phyloP scores from a whole-genome alignment of 2,888 invertebrate species.

The Melipona bicolor region DNA sequence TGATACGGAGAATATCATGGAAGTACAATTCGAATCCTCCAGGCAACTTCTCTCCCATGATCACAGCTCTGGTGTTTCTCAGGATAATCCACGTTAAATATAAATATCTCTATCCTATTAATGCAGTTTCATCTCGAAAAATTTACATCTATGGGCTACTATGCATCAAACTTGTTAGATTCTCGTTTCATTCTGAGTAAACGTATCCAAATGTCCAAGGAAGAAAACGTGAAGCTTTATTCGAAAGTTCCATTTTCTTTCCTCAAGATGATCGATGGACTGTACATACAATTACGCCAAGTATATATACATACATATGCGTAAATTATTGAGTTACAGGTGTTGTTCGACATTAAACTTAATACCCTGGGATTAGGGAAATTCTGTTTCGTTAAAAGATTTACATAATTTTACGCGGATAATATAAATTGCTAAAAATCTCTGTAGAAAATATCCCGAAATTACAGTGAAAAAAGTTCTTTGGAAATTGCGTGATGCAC shows the following conservation, averaged over 20 bases:
- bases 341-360: not conserved
- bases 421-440: too few relatives aligned
- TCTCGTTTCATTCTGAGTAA: not conserved
- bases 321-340: not conserved
- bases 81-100: not conserved
- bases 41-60: conserved; percentile 46
- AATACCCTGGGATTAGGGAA: not conserved
- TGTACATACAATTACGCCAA: not conserved
- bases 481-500: not conserved
- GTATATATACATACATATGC: too few relatives aligned
- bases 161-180: not conserved
- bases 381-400: not conserved
- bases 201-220: not conserved
- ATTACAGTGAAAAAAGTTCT: not conserved
- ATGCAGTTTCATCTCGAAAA: not conserved
- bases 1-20: conserved; percentile 70
- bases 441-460: not conserved
- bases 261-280: conserved; percentile 17
- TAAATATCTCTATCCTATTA: not conserved
- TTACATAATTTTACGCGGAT: too few relatives aligned
- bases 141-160: not conserved
- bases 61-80: conserved; percentile 45
- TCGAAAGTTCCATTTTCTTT: conserved; percentile 35
- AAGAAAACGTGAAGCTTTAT: not conserved
- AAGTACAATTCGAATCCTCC: conserved; percentile 67